These are phyloP conservation scores for Nasonia vitripennis DNA, from an alignment of 1,140 invertebrate genomes.

Conservation along the genomic window DNA sequence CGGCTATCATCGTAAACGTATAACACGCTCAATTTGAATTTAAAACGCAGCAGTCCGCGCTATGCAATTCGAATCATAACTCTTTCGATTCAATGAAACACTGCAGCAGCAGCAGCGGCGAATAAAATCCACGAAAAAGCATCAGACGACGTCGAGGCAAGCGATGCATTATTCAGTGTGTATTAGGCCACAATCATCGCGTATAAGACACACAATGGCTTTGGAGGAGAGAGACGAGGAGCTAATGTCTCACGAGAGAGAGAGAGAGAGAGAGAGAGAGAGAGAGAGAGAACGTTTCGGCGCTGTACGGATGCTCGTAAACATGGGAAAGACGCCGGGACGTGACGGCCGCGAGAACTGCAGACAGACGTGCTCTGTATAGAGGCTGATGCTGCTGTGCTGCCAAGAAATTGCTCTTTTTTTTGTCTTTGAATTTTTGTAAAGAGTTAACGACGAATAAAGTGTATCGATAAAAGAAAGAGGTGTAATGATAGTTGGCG, in stretches of 20 bases:
- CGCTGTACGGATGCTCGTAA: background rate
- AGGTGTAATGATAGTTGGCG: too few species aligned
- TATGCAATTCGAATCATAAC: background rate
- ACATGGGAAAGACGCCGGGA: background rate
- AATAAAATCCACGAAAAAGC: slow-evolving; percentile 17
- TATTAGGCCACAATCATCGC: slow-evolving; percentile 6
- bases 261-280: background rate
- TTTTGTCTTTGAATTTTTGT: too few species aligned
- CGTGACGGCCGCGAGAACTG: background rate
- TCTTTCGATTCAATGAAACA: background rate
- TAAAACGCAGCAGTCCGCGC: background rate
- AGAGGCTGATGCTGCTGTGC: too few species aligned
- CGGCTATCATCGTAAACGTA: too few species aligned
- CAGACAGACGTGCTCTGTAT: too few species aligned
- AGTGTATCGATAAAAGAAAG: too few species aligned
- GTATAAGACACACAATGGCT: background rate
- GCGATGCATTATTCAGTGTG: slow-evolving; percentile 33
- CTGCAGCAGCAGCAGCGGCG: background rate
- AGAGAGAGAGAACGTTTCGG: background rate
- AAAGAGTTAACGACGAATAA: too few species aligned
- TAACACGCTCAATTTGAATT: background rate
- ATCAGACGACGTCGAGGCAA: background rate
- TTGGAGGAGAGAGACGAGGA: background rate
- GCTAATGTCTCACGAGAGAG: background rate
- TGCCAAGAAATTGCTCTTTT: too few species aligned